phyloP scores from a whole-genome alignment of 2,113 vertebrate genomes.

The Nycticebus coucang region DNA sequence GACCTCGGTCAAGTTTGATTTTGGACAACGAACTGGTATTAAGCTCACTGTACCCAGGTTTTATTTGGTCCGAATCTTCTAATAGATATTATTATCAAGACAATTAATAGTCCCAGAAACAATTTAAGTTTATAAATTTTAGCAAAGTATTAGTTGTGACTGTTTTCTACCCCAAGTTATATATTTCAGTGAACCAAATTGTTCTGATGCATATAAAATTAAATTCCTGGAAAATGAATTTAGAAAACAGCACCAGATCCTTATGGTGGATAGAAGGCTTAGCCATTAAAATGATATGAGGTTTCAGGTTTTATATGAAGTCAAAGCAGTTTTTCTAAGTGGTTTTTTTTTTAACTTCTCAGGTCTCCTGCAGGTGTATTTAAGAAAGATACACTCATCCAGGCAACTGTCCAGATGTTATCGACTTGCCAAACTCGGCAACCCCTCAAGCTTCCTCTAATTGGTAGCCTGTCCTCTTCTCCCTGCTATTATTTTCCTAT shows the following conservation, averaged over 20 bases:
- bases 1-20: not conserved
- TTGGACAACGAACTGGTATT: not conserved
- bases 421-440: not conserved
- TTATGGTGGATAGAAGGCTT: not conserved
- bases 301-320: not conserved
- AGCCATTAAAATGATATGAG: not conserved
- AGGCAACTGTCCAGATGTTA: not conserved
- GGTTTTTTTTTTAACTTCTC: not conserved
- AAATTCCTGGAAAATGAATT: not conserved
- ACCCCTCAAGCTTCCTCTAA: not conserved
- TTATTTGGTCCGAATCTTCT: not conserved
- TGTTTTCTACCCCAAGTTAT: not conserved
- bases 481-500: not conserved
- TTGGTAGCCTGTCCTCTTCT: not conserved
- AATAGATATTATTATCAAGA: not conserved
- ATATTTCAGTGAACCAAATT: conserved; percentile 3
- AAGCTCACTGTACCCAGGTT: not conserved
- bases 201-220: not conserved
- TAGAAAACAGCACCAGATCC: not conserved
- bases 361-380: not conserved
- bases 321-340: not conserved
- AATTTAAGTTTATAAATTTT: not conserved
- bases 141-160: not conserved
- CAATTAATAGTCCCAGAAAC: not conserved
- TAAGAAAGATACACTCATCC: not conserved